phyloP scores from a whole-genome alignment of 2,888 invertebrate species.

The Noctua fimbriata region DNA sequence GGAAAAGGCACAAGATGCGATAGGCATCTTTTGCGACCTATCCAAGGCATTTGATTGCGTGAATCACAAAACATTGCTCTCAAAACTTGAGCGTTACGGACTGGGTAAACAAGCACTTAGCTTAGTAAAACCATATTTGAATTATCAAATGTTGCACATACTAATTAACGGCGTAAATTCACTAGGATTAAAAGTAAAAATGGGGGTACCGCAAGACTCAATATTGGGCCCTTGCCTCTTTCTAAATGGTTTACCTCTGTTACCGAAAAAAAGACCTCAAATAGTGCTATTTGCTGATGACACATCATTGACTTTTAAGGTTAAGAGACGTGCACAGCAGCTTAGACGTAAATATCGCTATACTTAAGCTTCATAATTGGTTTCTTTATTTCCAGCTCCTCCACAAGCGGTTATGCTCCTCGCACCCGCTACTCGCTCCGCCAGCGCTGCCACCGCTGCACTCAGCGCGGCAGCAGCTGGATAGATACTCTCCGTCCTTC shows the following conservation, averaged over 20 bases:
- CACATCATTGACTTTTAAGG: background rate
- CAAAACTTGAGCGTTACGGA: background rate
- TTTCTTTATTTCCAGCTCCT: conserved; percentile 72
- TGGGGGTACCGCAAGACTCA: background rate
- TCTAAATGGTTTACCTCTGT: background rate
- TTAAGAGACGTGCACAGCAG: background rate
- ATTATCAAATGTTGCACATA: background rate
- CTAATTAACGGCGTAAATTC: background rate
- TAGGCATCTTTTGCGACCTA: background rate
- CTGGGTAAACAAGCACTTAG: background rate
- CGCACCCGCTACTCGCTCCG: conserved; percentile 79
- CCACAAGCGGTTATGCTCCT: conserved; percentile 78
- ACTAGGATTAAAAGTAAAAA: background rate
- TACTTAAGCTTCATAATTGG: background rate
- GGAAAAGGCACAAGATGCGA: background rate
- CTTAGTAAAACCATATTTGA: background rate
- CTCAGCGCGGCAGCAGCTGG: conserved; percentile 85
- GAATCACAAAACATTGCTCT: background rate
- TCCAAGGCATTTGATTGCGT: background rate
- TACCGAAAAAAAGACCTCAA: background rate
- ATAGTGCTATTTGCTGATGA: background rate
- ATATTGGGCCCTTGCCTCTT: background rate
- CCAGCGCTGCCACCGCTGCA: conserved; percentile 86
- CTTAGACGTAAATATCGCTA: background rate
- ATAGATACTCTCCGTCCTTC: conserved; percentile 84